Conservation (phyloP, 2,113 vertebrate genomes). For the Pelecanoides urinatrix region DNA sequence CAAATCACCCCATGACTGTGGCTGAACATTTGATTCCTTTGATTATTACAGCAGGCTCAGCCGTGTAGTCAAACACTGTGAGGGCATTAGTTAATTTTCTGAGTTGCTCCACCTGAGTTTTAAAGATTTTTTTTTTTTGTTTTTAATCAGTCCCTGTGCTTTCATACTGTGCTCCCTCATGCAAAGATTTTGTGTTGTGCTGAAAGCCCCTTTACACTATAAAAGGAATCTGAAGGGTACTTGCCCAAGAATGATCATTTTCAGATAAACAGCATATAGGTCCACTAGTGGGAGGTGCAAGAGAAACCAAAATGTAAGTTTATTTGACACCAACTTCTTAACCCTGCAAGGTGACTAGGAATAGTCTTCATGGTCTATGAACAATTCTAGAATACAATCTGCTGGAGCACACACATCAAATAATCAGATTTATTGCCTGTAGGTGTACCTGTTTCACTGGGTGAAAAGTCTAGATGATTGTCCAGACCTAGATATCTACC, state of each 20-base stretch:
- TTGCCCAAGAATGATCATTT: neutral
- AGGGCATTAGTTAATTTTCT: constrained; percentile 6
- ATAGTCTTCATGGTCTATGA: neutral
- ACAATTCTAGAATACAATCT: neutral
- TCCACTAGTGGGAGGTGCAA: neutral
- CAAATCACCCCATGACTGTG: neutral
- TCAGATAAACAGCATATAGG: neutral
- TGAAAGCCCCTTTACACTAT: neutral
- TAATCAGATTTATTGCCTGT: neutral
- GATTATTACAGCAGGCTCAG: neutral
- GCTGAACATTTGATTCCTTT: neutral
- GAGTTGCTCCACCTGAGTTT: neutral
- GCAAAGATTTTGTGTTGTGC: neutral
- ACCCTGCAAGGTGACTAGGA: neutral
- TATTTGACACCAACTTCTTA: neutral
- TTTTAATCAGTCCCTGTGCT: neutral
- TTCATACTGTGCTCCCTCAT: neutral
- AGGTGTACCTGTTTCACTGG: neutral
- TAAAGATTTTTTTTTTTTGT: neutral
- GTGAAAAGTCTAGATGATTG: neutral
- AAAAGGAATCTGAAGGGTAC: neutral
- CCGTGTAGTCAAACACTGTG: neutral
- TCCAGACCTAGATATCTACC: neutral
- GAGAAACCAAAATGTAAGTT: neutral
- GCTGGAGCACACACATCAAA: neutral